Conservation (phyloP, 2,888 invertebrate species). For the Dolichomitus sp. region DNA sequence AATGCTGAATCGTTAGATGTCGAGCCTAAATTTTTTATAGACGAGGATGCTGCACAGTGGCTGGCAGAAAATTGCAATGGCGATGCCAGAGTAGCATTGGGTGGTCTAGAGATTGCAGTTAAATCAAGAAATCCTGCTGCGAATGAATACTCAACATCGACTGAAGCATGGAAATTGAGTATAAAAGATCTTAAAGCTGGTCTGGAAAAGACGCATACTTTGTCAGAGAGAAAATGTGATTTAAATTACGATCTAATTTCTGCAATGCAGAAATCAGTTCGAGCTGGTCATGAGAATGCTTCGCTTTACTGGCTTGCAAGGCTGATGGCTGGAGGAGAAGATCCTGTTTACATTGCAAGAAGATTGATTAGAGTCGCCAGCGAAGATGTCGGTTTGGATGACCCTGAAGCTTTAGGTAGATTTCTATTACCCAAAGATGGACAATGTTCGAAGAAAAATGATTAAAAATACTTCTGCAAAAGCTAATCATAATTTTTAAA, state of each 20-base stretch:
- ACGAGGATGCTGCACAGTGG: conserved; percentile 70
- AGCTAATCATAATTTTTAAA: not conserved
- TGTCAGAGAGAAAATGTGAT: conserved; percentile 66
- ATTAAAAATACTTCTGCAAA: not conserved
- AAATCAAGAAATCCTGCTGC: conserved; percentile 45
- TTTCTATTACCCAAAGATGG: not conserved
- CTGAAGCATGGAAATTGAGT: conserved; percentile 77
- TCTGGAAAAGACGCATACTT: conserved; percentile 64
- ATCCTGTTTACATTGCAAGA: conserved; percentile 77
- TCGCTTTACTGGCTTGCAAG: conserved; percentile 77
- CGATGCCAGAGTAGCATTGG: conserved; percentile 74
- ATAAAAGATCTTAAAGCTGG: conserved; percentile 71
- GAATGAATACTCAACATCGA: not conserved
- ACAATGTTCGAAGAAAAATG: not conserved
- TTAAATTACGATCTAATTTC: conserved; percentile 73
- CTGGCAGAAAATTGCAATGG: conserved; percentile 73
- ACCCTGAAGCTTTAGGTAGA: conserved; percentile 75
- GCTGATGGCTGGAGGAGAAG: conserved; percentile 76
- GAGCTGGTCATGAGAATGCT: conserved; percentile 71
- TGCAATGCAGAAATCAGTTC: conserved; percentile 76
- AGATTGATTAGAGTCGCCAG: conserved; percentile 76
- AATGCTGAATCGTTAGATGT: not conserved
- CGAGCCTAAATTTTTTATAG: conserved; percentile 65
- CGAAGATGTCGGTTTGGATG: conserved; percentile 74
- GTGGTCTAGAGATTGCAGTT: conserved; percentile 72